phyloP scores from a whole-genome alignment of 2,888 invertebrate genomes.

The Lepidocyrtoides sp. region DNA sequence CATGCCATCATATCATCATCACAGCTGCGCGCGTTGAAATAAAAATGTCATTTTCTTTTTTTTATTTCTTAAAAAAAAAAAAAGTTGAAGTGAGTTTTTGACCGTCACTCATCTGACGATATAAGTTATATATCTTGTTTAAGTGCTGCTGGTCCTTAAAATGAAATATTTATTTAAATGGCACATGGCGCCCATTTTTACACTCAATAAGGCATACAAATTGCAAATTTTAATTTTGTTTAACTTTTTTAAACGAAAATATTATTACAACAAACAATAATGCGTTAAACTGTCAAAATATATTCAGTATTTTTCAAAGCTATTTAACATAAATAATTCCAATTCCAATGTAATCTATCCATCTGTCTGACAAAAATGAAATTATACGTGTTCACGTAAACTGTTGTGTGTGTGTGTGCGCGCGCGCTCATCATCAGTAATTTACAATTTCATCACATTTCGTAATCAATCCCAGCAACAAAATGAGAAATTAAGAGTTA shows the following conservation, averaged over 20 bases:
- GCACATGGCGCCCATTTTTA: not conserved
- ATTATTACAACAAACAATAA: not conserved
- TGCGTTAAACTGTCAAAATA: too few relatives aligned
- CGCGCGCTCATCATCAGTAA: too few relatives aligned
- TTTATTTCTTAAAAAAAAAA: too few relatives aligned
- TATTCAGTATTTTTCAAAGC: not conserved
- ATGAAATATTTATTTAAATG: not conserved
- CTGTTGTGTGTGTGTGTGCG: not conserved
- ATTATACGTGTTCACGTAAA: not conserved
- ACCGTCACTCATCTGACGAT: not conserved
- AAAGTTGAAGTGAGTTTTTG: constrained; percentile 30
- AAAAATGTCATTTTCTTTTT: constrained; percentile 48
- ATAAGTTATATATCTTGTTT: not conserved
- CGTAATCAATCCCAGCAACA: not conserved
- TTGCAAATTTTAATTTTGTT: too few relatives aligned
- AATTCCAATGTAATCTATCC: not conserved
- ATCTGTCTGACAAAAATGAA: not conserved
- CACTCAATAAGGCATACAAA: too few relatives aligned
- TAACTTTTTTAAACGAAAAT: not conserved
- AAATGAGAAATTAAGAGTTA: not conserved
- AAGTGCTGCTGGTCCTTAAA: constrained; percentile 34
- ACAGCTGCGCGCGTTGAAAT: constrained; percentile 1
- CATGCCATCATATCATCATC: not conserved
- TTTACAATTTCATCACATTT: constrained; percentile 19
- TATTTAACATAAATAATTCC: not conserved